Conservation (phyloP, 2,888 invertebrate genomes). For the Catocala fraxini region DNA sequence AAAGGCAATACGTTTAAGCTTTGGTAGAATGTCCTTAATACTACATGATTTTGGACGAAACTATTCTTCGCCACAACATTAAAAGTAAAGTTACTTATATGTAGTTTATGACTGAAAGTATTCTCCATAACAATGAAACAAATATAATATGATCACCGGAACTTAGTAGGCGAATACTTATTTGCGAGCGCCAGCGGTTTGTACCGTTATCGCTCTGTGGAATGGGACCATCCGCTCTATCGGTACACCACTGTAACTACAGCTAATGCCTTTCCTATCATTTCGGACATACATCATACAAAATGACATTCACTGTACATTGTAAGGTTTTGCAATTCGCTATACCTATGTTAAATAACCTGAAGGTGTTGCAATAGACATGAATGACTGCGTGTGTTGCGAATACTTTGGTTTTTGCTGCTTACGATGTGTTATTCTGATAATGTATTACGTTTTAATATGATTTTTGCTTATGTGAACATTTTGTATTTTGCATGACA, state of each 20-base stretch:
- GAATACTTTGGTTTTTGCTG: slow-evolving; percentile 3
- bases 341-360: slow-evolving; percentile 35
- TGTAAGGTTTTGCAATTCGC: slow-evolving; percentile 49
- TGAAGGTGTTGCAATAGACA: slow-evolving; percentile 29
- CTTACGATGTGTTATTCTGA: background rate
- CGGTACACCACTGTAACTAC: slow-evolving; percentile 62
- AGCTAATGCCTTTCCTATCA: slow-evolving; percentile 53
- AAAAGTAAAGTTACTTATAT: no score
- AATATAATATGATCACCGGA: slow-evolving; percentile 41
- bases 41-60: no score
- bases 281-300: slow-evolving; percentile 56
- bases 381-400: slow-evolving; percentile 15
- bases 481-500: no score
- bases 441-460: background rate
- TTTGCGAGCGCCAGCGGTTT: slow-evolving; percentile 62
- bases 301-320: slow-evolving; percentile 48
- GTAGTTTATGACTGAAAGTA: background rate
- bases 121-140: slow-evolving; percentile 22
- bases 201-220: slow-evolving; percentile 74
- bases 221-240: slow-evolving; percentile 83
- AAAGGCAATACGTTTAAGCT: no score
- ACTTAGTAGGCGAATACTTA: slow-evolving; percentile 53
- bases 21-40: no score
- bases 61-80: no score
- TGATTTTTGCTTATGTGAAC: no score